Conservation (phyloP, 2,797 vertebrate genomes). For the Premnoplex brunnescens region DNA sequence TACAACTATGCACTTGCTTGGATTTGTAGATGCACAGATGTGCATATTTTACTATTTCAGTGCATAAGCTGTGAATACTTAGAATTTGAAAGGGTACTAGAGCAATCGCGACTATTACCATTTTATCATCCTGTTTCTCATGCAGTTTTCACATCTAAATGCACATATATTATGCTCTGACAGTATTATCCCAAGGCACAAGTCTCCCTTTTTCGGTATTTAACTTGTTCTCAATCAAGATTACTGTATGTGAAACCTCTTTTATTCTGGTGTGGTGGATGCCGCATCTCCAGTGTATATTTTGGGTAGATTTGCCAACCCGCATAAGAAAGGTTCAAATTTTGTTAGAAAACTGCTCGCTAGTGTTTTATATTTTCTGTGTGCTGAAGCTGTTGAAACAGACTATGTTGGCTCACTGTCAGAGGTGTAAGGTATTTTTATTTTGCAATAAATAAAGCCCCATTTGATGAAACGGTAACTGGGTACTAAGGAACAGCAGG, state of each 20-base stretch:
- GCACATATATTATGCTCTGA: background rate
- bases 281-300: background rate
- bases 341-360: background rate
- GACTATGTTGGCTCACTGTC: background rate
- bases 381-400: background rate
- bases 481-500: background rate
- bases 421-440: background rate
- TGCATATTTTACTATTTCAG: slow-evolving; percentile 8
- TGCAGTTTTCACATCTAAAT: background rate
- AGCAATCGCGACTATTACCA: background rate
- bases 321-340: background rate
- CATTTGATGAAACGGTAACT: background rate
- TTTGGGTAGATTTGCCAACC: background rate
- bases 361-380: background rate
- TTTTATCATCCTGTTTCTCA: background rate
- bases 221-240: background rate
- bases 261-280: background rate
- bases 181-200: background rate
- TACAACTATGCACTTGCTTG: background rate
- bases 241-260: background rate
- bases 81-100: background rate
- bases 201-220: background rate
- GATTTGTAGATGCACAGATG: background rate
- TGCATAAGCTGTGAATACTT: background rate
- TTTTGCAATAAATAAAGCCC: background rate